These are phyloP conservation scores for Lucilia cuprina DNA, from an alignment of 1,140 invertebrate species.

Conservation along the genomic window DNA sequence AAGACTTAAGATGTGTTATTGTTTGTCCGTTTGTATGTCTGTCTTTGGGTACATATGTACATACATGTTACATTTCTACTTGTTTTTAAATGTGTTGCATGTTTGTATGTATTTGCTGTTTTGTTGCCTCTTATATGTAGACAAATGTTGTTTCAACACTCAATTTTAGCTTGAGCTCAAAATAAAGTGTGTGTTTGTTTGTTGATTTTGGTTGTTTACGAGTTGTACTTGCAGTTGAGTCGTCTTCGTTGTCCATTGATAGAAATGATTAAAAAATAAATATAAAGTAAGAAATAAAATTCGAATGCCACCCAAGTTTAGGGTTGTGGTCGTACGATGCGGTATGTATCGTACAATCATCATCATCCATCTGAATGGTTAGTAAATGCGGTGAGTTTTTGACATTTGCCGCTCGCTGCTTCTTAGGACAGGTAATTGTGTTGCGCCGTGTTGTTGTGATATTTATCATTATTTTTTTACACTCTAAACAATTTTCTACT, in stretches of 20 bases:
- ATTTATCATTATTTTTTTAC: not conserved
- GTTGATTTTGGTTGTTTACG: not conserved
- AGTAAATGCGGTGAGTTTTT: conserved; percentile 11
- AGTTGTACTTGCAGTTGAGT: not conserved
- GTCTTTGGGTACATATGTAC: not conserved
- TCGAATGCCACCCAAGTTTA: conserved; percentile 10
- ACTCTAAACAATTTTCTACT: not conserved
- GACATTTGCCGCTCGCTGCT: conserved; percentile 12
- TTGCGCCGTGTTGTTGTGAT: not conserved
- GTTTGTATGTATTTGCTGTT: not conserved
- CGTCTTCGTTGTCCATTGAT: not conserved
- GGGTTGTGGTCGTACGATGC: not conserved
- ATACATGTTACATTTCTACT: not conserved
- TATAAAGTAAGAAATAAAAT: not conserved
- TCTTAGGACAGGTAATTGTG: not conserved
- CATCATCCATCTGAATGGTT: conserved; percentile 6
- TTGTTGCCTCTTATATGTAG: not conserved
- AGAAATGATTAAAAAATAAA: not conserved
- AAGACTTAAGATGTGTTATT: not conserved
- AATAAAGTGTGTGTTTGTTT: not conserved
- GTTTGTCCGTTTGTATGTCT: not conserved
- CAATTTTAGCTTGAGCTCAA: not conserved
- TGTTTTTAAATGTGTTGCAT: not conserved
- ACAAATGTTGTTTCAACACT: not conserved
- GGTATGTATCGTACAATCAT: not conserved